Evolutionary conservation across 2,113 vertebrate species (phyloP).

Genomic region (Elgaria multicarinata): DNA sequence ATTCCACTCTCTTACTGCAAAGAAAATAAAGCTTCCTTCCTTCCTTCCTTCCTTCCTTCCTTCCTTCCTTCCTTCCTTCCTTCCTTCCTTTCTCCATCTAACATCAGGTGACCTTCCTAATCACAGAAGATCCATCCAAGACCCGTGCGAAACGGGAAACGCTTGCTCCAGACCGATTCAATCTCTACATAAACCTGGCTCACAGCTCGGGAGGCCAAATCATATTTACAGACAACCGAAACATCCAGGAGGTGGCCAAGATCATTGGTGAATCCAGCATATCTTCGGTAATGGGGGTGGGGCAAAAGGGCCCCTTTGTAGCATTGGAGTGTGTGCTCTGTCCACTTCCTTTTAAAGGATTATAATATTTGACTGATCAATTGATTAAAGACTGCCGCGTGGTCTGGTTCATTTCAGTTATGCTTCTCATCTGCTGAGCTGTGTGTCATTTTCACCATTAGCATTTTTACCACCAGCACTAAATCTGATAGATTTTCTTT

Average conservation of each 20-base stretch:
- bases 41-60: not conserved
- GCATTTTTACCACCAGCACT: not conserved
- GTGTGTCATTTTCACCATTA: not conserved
- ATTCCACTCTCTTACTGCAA: not conserved
- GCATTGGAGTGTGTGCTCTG: not conserved
- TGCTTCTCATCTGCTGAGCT: not conserved
- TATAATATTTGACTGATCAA: not conserved
- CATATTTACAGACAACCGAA: slow-evolving; percentile 84
- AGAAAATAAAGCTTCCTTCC: not conserved
- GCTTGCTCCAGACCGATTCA: slow-evolving; percentile 81
- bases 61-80: too few species aligned
- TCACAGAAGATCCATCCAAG: slow-evolving; percentile 83
- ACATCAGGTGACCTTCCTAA: slow-evolving; percentile 84
- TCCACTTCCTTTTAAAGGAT: not conserved
- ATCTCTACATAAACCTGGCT: slow-evolving; percentile 82
- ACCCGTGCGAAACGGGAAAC: slow-evolving; percentile 70
- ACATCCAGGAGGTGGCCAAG: slow-evolving; percentile 81
- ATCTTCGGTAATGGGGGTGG: slow-evolving; percentile 64
- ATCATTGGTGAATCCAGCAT: slow-evolving; percentile 81
- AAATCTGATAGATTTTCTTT: not conserved
- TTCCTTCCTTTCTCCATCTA: not conserved
- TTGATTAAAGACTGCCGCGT: too few species aligned
- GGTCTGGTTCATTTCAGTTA: not conserved
- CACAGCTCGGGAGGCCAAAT: slow-evolving; percentile 84
- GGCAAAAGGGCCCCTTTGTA: not conserved